Evolutionary conservation across 2,888 invertebrate species (phyloP), one percentile per base, ranked within the genome.

Genomic region (Cotesia congregata): DNA sequence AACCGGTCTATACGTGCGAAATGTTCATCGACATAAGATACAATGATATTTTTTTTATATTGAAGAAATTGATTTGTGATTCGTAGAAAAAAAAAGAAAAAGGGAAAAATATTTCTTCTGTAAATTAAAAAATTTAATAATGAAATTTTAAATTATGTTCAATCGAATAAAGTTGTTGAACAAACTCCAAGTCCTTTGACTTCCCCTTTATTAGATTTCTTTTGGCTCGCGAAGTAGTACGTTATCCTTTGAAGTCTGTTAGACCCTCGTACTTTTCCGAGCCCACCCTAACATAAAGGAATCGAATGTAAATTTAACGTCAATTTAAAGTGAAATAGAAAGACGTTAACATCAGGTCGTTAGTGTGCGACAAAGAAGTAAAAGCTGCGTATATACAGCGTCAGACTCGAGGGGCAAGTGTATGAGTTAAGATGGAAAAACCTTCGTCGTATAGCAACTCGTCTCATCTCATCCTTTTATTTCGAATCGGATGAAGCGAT

Each of bases 151-250:
- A 7, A 50, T 50, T 50, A 50, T 50, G 12, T 50, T 50, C 50
- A 12, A 50, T 50, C 12, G 7, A 50, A 50, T 50, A 50, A 50
- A 50, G 3, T 12, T 50, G 12, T 12, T 12, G 50, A 50, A 50
- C 12, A 50, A 50, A 50, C 9, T 9, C 50, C 50, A 50, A 50
- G 50, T 9, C 50, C 50, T 50, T 50, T 50, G 50, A 50, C 50
- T 50, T 50, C 50, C 50, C 50, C 50, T 50, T 50, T 50, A 50
- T 50, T 50, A 50, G 50, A 50, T 50, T 50, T 50, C 50, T 50
- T 50, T 50, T 12, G 50, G 50, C 50, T 50, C 50, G 50, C 50
- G 50, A 50, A 50, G 50, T 50, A 50, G 12, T 12, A 50, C 50
- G 50, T 50, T 50, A 50, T 50, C 50, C 50, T 50, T 50, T 50